A percentile compares a stretch with the other conserved stretches of the same genome.
Conservation (phyloP, 2,888 invertebrate species). For the Parasteatoda lunata region DNA sequence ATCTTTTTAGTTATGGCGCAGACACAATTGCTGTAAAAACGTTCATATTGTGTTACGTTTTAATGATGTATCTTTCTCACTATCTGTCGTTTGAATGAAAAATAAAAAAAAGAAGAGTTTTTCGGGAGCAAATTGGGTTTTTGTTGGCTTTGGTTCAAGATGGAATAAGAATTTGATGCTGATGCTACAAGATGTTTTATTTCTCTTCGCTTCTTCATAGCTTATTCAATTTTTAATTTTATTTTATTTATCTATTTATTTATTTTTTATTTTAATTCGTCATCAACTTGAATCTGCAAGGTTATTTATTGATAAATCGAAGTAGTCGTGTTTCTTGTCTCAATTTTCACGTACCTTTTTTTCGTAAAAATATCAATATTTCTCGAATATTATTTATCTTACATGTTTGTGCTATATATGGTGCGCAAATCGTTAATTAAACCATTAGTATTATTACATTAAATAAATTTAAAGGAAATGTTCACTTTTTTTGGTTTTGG, state of each 20-base stretch:
- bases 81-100: constrained; percentile 26
- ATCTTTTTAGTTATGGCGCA: constrained; percentile 42
- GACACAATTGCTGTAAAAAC: constrained; percentile 30
- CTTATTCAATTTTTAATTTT: constrained; percentile 1
- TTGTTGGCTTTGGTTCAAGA: constrained; percentile 50
- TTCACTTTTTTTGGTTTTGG: too few species aligned
- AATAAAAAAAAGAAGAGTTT: constrained; percentile 36
- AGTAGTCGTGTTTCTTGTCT: too few species aligned
- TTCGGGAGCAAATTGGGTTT: constrained; percentile 54
- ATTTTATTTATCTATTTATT: not conserved
- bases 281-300: too few species aligned
- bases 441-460: too few species aligned
- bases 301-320: too few species aligned
- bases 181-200: constrained; percentile 38
- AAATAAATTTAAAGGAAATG: too few species aligned
- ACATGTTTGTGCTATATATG: too few species aligned
- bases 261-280: not conserved
- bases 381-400: too few species aligned
- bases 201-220: constrained; percentile 33
- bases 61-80: constrained; percentile 61
- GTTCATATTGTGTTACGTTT: constrained; percentile 47
- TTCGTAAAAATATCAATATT: too few species aligned
- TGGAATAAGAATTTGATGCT: constrained; percentile 3
- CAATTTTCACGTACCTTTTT: too few species aligned
- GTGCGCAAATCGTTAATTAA: too few species aligned